phyloP scores from a whole-genome alignment of 2,113 vertebrate genomes.

The Corapipo altera region DNA sequence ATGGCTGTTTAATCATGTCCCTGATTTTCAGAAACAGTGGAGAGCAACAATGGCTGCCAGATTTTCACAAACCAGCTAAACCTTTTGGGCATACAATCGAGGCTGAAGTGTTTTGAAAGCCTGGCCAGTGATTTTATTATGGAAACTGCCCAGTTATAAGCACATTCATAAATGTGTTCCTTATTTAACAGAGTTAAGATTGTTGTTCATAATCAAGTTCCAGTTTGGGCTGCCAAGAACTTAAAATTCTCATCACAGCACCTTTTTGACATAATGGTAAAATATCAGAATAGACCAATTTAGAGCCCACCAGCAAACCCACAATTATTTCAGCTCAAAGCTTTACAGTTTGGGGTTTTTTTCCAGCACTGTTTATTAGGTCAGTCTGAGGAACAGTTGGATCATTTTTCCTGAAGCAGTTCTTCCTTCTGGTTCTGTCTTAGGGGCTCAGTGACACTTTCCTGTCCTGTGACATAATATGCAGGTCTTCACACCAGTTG shows the following conservation, averaged over 20 bases:
- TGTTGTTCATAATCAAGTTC: background rate
- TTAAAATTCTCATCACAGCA: background rate
- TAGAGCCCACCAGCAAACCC: background rate
- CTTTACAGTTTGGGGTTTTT: background rate
- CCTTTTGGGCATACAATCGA: background rate
- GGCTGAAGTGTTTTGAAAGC: background rate
- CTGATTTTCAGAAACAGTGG: background rate
- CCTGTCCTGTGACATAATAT: background rate
- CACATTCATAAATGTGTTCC: background rate
- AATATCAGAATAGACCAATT: background rate
- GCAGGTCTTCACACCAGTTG: background rate
- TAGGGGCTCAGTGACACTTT: background rate
- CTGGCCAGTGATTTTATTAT: background rate
- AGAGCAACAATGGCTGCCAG: background rate
- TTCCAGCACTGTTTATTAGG: background rate
- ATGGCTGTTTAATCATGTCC: accelerated
- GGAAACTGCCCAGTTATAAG: background rate
- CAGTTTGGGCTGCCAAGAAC: background rate
- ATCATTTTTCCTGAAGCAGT: background rate
- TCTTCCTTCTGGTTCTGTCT: background rate
- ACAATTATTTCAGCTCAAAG: background rate
- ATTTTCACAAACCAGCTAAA: background rate
- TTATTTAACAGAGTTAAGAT: slow-evolving; percentile 1
- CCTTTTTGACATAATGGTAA: background rate
- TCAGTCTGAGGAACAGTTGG: background rate